A percentile compares a stretch with the other conserved stretches of the same genome.
These are phyloP conservation scores for Actenoides lindsayi DNA, from an alignment of 2,113 vertebrate genomes.

Conservation along the genomic window DNA sequence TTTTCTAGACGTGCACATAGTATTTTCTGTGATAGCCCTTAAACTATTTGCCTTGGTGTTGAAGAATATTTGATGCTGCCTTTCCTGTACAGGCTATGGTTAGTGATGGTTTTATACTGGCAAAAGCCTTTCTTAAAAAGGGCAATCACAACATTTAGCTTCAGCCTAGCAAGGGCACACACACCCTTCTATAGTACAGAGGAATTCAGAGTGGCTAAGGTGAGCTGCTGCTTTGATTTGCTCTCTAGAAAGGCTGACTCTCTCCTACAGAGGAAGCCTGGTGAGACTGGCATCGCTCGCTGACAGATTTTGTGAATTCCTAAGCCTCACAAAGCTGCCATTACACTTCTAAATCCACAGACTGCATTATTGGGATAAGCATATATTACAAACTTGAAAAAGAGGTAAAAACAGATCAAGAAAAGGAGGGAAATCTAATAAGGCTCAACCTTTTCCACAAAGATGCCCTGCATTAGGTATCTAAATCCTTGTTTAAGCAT, in stretches of 20 bases:
- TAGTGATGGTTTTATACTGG: neutral
- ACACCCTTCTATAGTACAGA: neutral
- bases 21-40: neutral
- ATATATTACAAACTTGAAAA: neutral
- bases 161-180: neutral
- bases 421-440: neutral
- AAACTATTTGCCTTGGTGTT: neutral
- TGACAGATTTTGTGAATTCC: neutral
- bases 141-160: neutral
- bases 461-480: neutral
- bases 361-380: neutral
- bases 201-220: neutral
- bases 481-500: neutral
- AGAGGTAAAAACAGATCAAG: neutral
- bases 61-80: neutral
- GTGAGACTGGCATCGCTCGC: neutral
- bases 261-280: neutral
- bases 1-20: neutral
- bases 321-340: neutral
- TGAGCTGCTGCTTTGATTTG: neutral
- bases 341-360: neutral
- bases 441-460: neutral
- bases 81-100: neutral
- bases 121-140: neutral
- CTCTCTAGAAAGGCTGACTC: neutral